Base-by-base conservation (phyloP, 2,113 vertebrate genomes). In the Leucopsar rothschildi region DNA sequence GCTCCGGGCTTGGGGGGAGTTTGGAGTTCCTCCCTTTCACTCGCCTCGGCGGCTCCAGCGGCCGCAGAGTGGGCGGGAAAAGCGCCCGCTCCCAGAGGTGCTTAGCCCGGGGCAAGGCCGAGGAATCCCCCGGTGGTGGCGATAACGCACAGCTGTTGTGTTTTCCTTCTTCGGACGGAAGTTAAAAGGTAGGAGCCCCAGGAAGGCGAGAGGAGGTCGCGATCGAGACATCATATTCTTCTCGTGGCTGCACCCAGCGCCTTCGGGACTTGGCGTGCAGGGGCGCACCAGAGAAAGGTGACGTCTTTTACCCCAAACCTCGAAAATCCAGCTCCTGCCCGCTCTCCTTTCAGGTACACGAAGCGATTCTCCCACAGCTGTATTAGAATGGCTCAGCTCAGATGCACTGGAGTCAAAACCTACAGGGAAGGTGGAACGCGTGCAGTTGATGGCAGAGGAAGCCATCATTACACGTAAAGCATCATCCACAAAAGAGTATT, bases 1-100 rank as follows among this genome's bases (percentile, higher is more conserved):
- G 29, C 42, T 12, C 50, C 3, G 40, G 12, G 28, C 8, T 4
- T 1, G 35, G 8, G 13, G 15, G 2, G 1, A 1, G 10, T 0
- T 18, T 4, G 37, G 39, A 14, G 23, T 13, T n/a, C 6, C 10
- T 31, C 15, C 7, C 16, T 7, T 7, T 18, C 53, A 1, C 6
- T 9, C 20, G 20, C 20, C 53, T 5, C 25, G 31, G 72, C 44
- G 17, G 21, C 66, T 72, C 42, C 35, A 2, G 17, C 31, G 35
- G 66, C 44, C 12, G 27, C 53, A 12, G 37, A 33, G 9, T 5
- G 22, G 23, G 72, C 28, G 39, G 15, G 22, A 7, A 19, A 60
- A 22, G 45, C 37, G 9, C 6, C 60, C 12, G 64, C 55, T 61
- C 39, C 28, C 33, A 8, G 23, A 39, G 15, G n/a, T 6, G 55